Percentiles rank a stretch among this genome's conserved stretches.
These are phyloP conservation scores for Colletes latitarsis DNA, from an alignment of 1,140 invertebrate species.

Conservation along the genomic window DNA sequence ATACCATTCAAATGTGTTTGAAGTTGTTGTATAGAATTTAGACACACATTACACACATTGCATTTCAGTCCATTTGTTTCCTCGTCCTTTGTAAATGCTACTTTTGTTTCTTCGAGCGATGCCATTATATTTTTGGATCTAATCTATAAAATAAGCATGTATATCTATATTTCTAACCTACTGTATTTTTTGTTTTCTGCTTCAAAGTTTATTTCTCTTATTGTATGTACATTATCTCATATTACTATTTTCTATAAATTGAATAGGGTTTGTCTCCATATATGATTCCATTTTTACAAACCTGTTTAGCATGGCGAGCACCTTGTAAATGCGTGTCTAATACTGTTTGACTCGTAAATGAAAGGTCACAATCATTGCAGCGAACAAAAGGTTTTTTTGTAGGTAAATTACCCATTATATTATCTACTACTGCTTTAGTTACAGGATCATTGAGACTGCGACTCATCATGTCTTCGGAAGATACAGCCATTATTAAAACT, in stretches of 20 bases:
- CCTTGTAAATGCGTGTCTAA: constrained; percentile 81
- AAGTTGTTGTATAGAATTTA: constrained; percentile 81
- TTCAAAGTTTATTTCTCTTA: neutral
- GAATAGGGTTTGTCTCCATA: neutral
- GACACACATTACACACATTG: constrained; percentile 79
- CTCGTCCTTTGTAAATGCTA: constrained; percentile 78
- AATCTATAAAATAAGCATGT: constrained; percentile 64
- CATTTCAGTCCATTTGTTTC: constrained; percentile 80
- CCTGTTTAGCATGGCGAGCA: constrained; percentile 82
- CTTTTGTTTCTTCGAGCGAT: constrained; percentile 77
- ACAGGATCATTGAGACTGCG: constrained; percentile 76
- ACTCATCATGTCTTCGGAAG: constrained; percentile 60
- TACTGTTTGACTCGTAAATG: constrained; percentile 80
- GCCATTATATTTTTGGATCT: constrained; percentile 79
- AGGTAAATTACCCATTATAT: constrained; percentile 81
- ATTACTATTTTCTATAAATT: neutral
- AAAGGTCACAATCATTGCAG: constrained; percentile 80
- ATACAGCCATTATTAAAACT: constrained; percentile 60
- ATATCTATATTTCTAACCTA: neutral
- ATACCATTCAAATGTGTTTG: constrained; percentile 82
- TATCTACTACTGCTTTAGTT: constrained; percentile 81
- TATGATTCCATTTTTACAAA: constrained; percentile 48
- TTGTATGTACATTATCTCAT: neutral
- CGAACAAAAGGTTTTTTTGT: constrained; percentile 79
- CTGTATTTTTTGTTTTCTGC: neutral